Evolutionary conservation across 2,888 invertebrate genomes (phyloP), one percentile per base, ranked within the genome.

Genomic region (Ormyrus pomaceus): DNA sequence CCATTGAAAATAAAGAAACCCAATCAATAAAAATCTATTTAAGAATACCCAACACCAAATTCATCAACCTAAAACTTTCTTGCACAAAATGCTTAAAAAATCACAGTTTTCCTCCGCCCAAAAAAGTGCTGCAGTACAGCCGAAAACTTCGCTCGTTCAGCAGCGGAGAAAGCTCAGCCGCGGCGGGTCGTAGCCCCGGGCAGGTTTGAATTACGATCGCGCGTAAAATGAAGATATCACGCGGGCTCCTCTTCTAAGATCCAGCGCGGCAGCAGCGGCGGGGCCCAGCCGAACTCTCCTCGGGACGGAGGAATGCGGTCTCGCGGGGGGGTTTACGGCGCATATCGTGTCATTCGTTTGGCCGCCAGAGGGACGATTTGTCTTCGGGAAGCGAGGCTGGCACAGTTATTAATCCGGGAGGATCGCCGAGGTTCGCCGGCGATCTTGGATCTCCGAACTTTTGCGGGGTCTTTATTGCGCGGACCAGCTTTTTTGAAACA

Each of bases 211-310:
- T 86, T 85, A 86, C 83, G 86, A 85, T 84, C 83, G 83, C 80
- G 73, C 72, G 8, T 53, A 82, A 82, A 85, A 86, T 85, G 84
- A 86, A 86, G 86, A 86, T 86, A 85, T 86, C 85, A 82, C 69
- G n/a, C 66, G 51, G 64, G 10, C 70, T 64, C 50, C 68, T 34
- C 48, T 53, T 34, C 34, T 34, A 2, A 34, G 34, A 34, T 34
- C 34, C 34, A 3, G 34, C 34, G 53, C 61, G 10, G n/a, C 13
- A 10, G 46, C 5, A 10, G n/a, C 53, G 1, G 19, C 19, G 19
- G 19, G 19, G 51, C 62, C 55, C 34, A 51, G 34, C 9, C 34
- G 45, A 34, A 34, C 2, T 34, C 34, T 34, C 34, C 59, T 82
- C 83, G 85, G 82, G 84, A 84, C 2, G 2, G 85, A 82, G 85